Percentiles rank a stretch among this genome's conserved stretches.
Evolutionary conservation across 2,797 vertebrate genomes (phyloP).

Genomic region (Anguilla marmorata): DNA sequence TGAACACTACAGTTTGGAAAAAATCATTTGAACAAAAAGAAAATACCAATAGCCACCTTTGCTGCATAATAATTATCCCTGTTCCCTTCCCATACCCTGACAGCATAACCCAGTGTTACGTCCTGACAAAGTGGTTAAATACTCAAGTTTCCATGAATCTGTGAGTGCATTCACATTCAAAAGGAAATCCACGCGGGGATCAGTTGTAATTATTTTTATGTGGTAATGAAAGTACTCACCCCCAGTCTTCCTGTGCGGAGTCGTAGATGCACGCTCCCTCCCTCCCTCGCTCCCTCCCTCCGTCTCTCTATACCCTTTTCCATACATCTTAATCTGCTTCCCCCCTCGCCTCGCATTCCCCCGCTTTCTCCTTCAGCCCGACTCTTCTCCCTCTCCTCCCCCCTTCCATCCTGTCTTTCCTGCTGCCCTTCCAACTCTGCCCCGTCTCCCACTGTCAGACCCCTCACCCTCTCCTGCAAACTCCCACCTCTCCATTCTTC

Average conservation of each 20-base stretch:
- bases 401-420: constrained; percentile 42
- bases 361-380: constrained; percentile 50
- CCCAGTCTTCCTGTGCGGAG: constrained; percentile 39
- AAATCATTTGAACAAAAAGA: constrained; percentile 30
- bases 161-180: constrained; percentile 25
- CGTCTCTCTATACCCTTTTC: constrained; percentile 30
- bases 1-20: not conserved
- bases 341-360: constrained; percentile 59
- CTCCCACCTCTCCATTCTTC: constrained; percentile 24
- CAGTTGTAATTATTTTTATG: not conserved
- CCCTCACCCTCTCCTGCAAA: not conserved
- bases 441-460: not conserved
- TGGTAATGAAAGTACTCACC: constrained; percentile 62
- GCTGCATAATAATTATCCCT: constrained; percentile 63
- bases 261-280: constrained; percentile 49
- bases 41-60: constrained; percentile 67
- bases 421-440: not conserved
- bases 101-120: constrained; percentile 51
- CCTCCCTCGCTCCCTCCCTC: constrained; percentile 41
- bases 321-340: constrained; percentile 44
- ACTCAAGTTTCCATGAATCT: not conserved
- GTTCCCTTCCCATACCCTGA: constrained; percentile 51
- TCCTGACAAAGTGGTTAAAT: not conserved
- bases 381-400: constrained; percentile 41
- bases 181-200: not conserved